phyloP scores from a whole-genome alignment of 2,113 vertebrate genomes.

The Aspiorhynchus laticeps region DNA sequence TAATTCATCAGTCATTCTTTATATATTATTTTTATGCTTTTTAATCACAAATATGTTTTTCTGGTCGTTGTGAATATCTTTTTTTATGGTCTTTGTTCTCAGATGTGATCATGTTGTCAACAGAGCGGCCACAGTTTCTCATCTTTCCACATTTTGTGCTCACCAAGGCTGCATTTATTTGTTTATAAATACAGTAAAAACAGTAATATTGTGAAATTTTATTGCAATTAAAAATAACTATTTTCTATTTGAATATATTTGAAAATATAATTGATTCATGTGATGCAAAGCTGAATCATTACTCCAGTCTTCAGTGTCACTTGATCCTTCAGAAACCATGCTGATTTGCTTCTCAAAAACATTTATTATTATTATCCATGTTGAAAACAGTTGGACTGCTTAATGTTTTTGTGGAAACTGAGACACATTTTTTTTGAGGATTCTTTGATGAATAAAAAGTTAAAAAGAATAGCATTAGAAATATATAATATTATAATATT shows the following conservation, averaged over 20 bases:
- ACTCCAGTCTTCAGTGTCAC: background rate
- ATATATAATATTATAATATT: too few species aligned
- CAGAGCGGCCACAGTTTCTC: conserved; percentile 12
- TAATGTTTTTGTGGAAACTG: background rate
- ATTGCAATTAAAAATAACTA: background rate
- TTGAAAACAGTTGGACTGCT: too few species aligned
- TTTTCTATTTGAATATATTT: too few species aligned
- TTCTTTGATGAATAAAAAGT: background rate
- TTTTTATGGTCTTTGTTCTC: conserved; percentile 9
- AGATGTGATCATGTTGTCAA: conserved; percentile 29
- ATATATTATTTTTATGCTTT: too few species aligned
- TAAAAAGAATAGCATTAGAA: background rate
- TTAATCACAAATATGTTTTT: conserved; percentile 13
- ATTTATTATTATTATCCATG: background rate
- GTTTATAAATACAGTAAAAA: background rate
- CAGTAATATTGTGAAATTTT: background rate
- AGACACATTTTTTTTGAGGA: background rate
- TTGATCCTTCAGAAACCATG: background rate
- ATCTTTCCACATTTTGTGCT: background rate
- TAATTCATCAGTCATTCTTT: too few species aligned
- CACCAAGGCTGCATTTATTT: background rate
- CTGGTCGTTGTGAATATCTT: conserved; percentile 24
- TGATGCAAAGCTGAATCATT: background rate
- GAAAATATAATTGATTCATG: background rate
- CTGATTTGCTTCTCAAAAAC: background rate